These are phyloP conservation scores for Teleogryllus occipitalis DNA, from an alignment of 1,140 invertebrate genomes.

Conservation along the genomic window DNA sequence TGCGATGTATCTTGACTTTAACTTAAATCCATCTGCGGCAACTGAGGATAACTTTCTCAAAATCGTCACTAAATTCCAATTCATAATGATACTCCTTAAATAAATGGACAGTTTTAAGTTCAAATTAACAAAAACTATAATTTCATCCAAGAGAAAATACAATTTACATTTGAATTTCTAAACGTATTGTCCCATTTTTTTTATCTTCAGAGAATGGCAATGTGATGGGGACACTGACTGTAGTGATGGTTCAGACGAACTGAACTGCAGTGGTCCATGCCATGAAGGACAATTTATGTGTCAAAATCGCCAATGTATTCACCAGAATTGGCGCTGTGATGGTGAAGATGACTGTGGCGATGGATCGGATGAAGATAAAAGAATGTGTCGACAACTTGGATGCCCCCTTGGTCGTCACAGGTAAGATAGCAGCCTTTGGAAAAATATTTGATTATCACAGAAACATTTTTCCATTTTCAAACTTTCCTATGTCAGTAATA, in stretches of 20 bases:
- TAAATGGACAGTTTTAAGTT: too few species aligned
- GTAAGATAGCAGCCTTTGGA: not conserved
- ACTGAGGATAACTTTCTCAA: too few species aligned
- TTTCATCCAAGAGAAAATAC: not conserved
- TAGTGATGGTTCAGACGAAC: slow-evolving; percentile 50
- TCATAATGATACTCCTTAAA: too few species aligned
- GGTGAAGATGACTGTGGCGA: slow-evolving; percentile 51
- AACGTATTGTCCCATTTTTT: not conserved
- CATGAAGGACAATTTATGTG: slow-evolving; percentile 40
- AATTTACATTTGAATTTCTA: not conserved
- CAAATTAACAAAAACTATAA: not conserved
- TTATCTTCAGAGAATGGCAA: slow-evolving; percentile 40
- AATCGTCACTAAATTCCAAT: too few species aligned
- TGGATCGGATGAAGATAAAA: slow-evolving; percentile 46
- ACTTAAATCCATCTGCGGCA: too few species aligned
- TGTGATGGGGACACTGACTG: slow-evolving; percentile 57
- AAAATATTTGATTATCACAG: too few species aligned
- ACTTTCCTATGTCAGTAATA: too few species aligned
- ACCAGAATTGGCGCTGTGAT: slow-evolving; percentile 56
- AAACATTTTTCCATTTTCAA: too few species aligned
- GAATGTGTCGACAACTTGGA: slow-evolving; percentile 30
- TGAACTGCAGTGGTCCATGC: slow-evolving; percentile 41
- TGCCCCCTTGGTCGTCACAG: slow-evolving; percentile 30
- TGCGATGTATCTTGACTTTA: too few species aligned
- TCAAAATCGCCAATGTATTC: slow-evolving; percentile 46